Base-by-base conservation (phyloP, 1,140 invertebrate genomes). In the Drosophila busckii region DNA sequence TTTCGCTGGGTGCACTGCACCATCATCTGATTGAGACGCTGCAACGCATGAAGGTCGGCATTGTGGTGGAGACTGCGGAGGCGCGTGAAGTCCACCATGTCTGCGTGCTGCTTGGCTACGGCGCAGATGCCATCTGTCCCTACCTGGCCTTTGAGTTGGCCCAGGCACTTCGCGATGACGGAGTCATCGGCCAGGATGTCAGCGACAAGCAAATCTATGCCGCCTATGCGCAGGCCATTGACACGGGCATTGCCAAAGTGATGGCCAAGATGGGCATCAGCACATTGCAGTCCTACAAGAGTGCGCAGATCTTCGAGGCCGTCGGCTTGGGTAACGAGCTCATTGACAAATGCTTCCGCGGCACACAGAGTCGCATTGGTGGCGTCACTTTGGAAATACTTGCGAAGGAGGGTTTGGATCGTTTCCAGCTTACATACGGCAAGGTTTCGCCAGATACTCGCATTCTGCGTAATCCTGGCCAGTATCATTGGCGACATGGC, bases 181-280 rank as follows among this genome's bases (percentile, higher is more conserved):
- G 92, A 1, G 90, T 97, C 1, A 87, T 99, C 15, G 93, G 94
- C 66, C 88, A 91, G 2, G 89, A 90, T 0, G 89, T 96, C 0
- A 92, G 92, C 1, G 95, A 99, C 85, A 91, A 95, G n/a, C 90
- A 93, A 34, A 94, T 99, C 54, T 98, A 93, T 84, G 93, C 90
- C 2, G 88, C 88, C 32, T 87, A 86, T 29, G 89, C 89, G 55
- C 87, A 90, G 53, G 90, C 91, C 52, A 91, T 95, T 75, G 94
- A 95, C 83, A 91, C 93, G 6, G 95, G 95, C 42, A 92, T 96
- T 48, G 91, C 94, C 1, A 96, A 96, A 87, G 90, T 88, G 0
- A 99, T 99, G 98, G 98, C 98, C 1, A 99, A 99, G 89, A 99
- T 99, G 98, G 98, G 98, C 25, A 99, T 99, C 82, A 98, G 97